phyloP scores from a whole-genome alignment of 2,113 vertebrate genomes.

The Cyanocitta stelleri region DNA sequence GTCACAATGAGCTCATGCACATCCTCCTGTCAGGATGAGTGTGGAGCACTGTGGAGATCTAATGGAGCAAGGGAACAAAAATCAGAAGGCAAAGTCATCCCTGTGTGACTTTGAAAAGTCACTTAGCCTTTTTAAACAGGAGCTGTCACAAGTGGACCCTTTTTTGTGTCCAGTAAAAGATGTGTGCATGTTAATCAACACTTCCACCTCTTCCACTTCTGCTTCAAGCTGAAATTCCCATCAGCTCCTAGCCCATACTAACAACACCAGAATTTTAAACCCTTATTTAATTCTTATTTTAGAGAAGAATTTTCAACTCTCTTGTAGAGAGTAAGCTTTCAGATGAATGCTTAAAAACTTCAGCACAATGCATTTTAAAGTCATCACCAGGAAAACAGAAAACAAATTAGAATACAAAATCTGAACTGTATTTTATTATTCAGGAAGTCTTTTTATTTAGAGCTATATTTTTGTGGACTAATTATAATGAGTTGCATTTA shows the following conservation, averaged over 20 bases:
- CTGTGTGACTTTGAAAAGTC: conserved; percentile 30
- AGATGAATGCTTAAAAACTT: neutral
- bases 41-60: neutral
- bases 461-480: neutral
- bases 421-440: neutral
- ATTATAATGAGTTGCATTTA: neutral
- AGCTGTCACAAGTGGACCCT: neutral
- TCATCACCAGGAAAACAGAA: neutral
- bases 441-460: neutral
- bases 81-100: conserved; percentile 4
- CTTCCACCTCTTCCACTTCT: neutral
- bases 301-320: neutral
- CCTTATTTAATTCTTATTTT: neutral
- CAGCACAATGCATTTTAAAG: neutral
- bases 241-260: neutral
- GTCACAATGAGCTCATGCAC: neutral
- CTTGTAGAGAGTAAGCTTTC: neutral
- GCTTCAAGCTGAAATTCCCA: neutral
- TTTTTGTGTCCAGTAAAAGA: neutral
- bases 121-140: neutral
- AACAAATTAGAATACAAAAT: neutral
- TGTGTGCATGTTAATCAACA: neutral
- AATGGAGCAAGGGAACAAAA: neutral
- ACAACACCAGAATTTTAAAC: neutral
- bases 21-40: neutral